Evolutionary conservation across 64 coral and sea anemone species (phyloP).

Genomic region (Pachyseris speciosa): DNA sequence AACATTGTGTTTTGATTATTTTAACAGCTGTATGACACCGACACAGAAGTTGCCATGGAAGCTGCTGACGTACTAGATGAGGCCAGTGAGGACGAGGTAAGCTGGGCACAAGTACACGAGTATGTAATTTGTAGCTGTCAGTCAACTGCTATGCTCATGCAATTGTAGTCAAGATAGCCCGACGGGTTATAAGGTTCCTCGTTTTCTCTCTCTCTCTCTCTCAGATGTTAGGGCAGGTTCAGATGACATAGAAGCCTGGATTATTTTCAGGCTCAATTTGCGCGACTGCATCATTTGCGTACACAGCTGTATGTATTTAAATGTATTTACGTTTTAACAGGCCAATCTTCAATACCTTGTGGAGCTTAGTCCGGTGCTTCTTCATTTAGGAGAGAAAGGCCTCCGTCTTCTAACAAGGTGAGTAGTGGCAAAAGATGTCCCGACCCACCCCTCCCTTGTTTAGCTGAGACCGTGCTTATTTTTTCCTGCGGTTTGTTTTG

Average conservation of each 20-base stretch:
- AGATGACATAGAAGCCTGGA: too few species aligned
- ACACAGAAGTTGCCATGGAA: constrained; percentile 77
- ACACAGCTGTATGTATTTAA: too few species aligned
- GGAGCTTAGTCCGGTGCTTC: constrained; percentile 85
- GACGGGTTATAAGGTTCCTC: too few species aligned
- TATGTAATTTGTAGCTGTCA: too few species aligned
- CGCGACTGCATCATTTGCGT: too few species aligned
- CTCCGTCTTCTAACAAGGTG: constrained; percentile 92
- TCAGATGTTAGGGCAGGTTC: too few species aligned
- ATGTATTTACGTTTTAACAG: constrained; percentile 50
- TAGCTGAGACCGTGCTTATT: background rate
- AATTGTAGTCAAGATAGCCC: too few species aligned
- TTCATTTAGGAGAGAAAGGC: constrained; percentile 94
- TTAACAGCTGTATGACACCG: constrained; percentile 93
- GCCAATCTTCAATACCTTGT: constrained; percentile 97
- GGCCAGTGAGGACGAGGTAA: constrained; percentile 98
- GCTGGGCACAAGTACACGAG: background rate
- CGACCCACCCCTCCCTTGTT: background rate
- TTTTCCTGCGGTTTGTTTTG: background rate
- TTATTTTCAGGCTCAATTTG: too few species aligned
- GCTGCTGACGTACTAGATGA: constrained; percentile 97
- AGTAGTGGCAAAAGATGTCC: background rate
- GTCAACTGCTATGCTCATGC: too few species aligned
- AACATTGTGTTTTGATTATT: too few species aligned
- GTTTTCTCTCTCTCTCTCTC: too few species aligned